phyloP scores from a whole-genome alignment of 2,888 invertebrate species.

The Galeruca laticollis region DNA sequence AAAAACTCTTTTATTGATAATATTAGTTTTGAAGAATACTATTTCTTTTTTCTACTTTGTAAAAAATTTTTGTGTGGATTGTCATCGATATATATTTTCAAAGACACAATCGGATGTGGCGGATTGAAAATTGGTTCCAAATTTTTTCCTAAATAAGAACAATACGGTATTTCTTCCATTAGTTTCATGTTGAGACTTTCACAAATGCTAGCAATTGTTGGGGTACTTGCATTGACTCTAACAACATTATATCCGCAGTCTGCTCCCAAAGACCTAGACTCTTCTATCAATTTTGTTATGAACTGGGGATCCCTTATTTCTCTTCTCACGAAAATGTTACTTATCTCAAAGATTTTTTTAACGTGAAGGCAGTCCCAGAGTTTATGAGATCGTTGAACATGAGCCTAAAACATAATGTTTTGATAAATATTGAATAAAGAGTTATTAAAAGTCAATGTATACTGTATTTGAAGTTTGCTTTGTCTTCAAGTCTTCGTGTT shows the following conservation, averaged over 20 bases:
- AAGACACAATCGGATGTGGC: constrained; percentile 67
- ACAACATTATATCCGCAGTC: constrained; percentile 68
- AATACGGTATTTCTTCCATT: constrained; percentile 69
- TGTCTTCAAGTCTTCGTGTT: too few relatives aligned
- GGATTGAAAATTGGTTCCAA: constrained; percentile 69
- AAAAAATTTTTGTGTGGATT: constrained; percentile 43
- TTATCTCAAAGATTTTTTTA: constrained; percentile 69
- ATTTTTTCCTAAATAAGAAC: constrained; percentile 67
- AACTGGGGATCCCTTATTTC: constrained; percentile 69
- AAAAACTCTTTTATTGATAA: neutral
- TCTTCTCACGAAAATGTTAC: constrained; percentile 67
- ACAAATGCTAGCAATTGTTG: constrained; percentile 68
- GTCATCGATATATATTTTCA: constrained; percentile 66
- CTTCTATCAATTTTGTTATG: constrained; percentile 64
- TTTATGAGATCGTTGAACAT: constrained; percentile 67
- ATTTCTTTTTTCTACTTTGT: constrained; percentile 4
- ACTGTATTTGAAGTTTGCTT: too few relatives aligned
- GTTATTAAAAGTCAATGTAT: too few relatives aligned
- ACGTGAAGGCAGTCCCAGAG: constrained; percentile 66
- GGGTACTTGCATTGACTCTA: constrained; percentile 67
- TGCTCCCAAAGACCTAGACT: constrained; percentile 64
- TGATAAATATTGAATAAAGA: too few relatives aligned
- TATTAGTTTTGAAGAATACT: neutral
- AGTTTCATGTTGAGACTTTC: constrained; percentile 68
- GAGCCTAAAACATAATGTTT: constrained; percentile 66